Evolutionary conservation across 2,113 vertebrate species (phyloP), one percentile per base, ranked within the genome.

Genomic region (Caloenas nicobarica): DNA sequence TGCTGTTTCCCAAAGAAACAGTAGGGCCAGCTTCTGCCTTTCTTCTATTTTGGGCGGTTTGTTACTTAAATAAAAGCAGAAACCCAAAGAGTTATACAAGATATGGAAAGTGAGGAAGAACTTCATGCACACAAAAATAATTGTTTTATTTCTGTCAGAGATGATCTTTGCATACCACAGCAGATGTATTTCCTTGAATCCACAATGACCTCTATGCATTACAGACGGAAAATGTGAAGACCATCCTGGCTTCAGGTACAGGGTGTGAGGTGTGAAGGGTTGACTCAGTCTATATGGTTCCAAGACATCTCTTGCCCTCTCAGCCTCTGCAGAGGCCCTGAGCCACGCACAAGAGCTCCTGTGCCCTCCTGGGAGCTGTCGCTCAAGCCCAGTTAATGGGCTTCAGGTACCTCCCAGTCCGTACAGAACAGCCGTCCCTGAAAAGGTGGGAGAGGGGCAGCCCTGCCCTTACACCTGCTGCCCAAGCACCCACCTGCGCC

Each of bases 161-260:
- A 36, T 23, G 17, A 8, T 15, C 44, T 50, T 50, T 13, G 8
- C 21, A 6, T 66, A 51, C 33, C 13, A 5, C n/a, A 82, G 48
- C 61, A 11, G 26, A 9, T 16, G 4, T 18, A 9, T 69, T 81
- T 38, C 31, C 10, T 40, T 61, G 46, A 54, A 62, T 53, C 36
- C n/a, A 28, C 0, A 0, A 3, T 40, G 58, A 31, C 46, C 25
- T 57, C 21, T 51, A 0, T 48, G n/a, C 36, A 7, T 57, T 51
- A 53, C 3, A 23, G 31, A 13, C 56, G 29, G 65, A 89, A 64
- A 60, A 81, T 5, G 10, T 38, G 71, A 60, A 48, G 21, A 36
- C 6, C 33, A 26, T 21, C 7, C 29, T 82, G 72, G 8, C 11
- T 69, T n/a, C 26, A 73, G 76, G 51, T 40, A 7, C 38, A 38